Base-by-base conservation (phyloP, 1,140 invertebrate genomes). In the Holcopasites calliopsidis region DNA sequence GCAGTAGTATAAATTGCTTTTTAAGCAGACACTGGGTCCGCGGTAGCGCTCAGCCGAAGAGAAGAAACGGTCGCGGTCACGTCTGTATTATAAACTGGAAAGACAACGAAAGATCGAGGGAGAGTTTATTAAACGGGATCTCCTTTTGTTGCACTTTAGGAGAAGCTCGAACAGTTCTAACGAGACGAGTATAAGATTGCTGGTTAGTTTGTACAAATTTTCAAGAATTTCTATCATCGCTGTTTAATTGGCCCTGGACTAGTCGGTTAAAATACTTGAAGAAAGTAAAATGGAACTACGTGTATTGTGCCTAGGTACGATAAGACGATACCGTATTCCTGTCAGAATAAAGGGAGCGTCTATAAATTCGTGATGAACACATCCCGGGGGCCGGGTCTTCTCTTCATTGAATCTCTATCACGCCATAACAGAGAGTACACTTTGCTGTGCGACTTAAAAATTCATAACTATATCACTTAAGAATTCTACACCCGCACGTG, bases 1-100 rank as follows among this genome's bases (percentile, higher is more conserved):
- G 33, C 33, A 21, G 68, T 42, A 18, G 44, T 18, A n/a, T 82
- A 80, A 76, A 69, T 80, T 50, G 58, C 50, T n/a, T 75, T 72
- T 82, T 65, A 52, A 74, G 62, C 49, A 23, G 31, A 18, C 1
- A 4, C 50, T 4, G 49, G 16, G 55, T n/a, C 28, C 16, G 26
- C 49, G 49, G 16, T 62, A 62, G 35, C 35, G n/a, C 13, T 8
- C 10, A 5, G 28, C 21, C 1, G 11, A 16, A 23, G 16, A 42
- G 42, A 40, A 64, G 10, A 21, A 42, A n/a, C 10, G 6, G 33
- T 8, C 21, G 16, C 33, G 57, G 8, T 61, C 58, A 42, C 38
- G 23, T 62, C 60, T 62, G 28, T 13, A 28, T 44, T 62, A 44
- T 21, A 42, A 61, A 42, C 38, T 31, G 58, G 13, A 18, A 33